A percentile compares a stretch with the other conserved stretches of the same genome.
These are phyloP conservation scores for Vanessa atalanta DNA, from an alignment of 1,140 invertebrate species.

Conservation along the genomic window DNA sequence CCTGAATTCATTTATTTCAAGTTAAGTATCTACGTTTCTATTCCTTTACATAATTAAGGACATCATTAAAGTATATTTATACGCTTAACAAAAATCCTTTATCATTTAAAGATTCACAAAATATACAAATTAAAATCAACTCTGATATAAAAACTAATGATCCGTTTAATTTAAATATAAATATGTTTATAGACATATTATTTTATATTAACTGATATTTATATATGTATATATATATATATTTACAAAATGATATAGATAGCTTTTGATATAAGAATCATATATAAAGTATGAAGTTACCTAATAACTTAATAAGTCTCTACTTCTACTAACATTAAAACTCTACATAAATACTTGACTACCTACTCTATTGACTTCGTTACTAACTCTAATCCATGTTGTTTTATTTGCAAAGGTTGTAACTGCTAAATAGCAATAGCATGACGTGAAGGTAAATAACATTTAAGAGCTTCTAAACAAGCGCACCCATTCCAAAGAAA, in stretches of 20 bases:
- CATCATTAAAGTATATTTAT: too few species aligned
- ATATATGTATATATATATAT: background rate
- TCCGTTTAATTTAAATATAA: background rate
- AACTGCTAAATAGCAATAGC: background rate
- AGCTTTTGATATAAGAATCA: too few species aligned
- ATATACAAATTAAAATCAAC: background rate
- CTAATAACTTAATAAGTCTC: background rate
- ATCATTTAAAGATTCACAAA: background rate
- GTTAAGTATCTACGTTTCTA: too few species aligned
- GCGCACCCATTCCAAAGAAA: slow-evolving; percentile 28
- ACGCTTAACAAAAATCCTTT: background rate
- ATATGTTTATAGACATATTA: background rate
- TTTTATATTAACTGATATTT: background rate
- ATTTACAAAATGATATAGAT: too few species aligned
- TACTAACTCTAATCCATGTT: background rate
- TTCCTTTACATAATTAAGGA: too few species aligned
- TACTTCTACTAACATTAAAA: background rate
- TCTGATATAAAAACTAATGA: background rate
- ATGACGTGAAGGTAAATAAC: background rate
- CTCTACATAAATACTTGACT: background rate
- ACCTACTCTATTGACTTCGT: too few species aligned
- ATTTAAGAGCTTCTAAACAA: slow-evolving; percentile 12
- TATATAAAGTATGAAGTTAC: too few species aligned
- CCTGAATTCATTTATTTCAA: too few species aligned
- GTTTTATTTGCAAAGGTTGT: background rate